Conservation (phyloP, 2,888 invertebrate species). For the Eristalinus aeneus region DNA sequence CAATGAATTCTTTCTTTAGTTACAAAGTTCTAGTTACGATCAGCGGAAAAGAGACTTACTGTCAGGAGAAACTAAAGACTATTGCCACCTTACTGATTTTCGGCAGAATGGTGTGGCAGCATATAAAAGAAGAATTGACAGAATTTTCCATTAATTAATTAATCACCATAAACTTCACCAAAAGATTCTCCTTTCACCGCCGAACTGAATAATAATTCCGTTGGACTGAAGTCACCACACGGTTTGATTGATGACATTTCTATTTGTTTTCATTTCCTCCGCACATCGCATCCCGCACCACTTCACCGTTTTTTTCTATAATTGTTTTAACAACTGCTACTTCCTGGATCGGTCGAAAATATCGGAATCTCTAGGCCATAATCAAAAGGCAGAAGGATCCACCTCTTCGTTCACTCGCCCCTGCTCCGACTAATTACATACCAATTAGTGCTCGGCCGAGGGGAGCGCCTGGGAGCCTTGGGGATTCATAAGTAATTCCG, state of each 20-base stretch:
- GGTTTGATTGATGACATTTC: too few species aligned
- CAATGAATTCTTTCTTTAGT: too few species aligned
- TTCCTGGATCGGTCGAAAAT: constrained; percentile 2
- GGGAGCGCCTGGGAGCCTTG: background rate
- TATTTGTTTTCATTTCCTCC: background rate
- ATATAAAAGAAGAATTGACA: too few species aligned
- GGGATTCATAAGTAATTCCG: background rate
- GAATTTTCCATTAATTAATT: too few species aligned
- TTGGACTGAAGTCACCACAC: background rate
- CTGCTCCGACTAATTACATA: constrained; percentile 25
- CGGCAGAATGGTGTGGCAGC: too few species aligned
- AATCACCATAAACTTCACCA: too few species aligned
- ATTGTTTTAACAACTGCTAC: constrained; percentile 10
- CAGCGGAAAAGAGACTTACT: too few species aligned
- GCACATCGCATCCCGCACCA: background rate
- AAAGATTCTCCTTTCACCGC: too few species aligned
- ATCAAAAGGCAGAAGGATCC: constrained; percentile 18
- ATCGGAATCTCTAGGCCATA: background rate
- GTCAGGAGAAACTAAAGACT: too few species aligned
- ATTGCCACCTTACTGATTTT: too few species aligned
- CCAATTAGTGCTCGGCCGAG: constrained; percentile 19
- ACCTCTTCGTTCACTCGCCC: background rate
- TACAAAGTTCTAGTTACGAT: too few species aligned
- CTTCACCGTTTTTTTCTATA: background rate
- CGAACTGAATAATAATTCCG: too few species aligned